Evolutionary conservation across 2,888 invertebrate species (phyloP), one percentile per base, ranked within the genome.

Genomic region (Plagiodera versicolora): DNA sequence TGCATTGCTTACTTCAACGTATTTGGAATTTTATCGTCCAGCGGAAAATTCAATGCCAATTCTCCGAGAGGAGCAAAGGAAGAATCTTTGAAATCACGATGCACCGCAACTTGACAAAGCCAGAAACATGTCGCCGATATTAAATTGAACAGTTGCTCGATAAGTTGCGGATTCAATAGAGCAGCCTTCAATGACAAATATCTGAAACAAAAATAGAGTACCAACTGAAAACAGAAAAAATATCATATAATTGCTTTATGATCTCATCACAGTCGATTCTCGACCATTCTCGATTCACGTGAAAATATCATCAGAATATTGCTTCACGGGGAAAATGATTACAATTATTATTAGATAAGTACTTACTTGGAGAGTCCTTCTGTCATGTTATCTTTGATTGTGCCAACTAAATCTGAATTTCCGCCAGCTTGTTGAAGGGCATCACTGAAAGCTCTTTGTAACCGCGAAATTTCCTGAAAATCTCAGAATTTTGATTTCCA

Each of bases 71-170:
- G 92, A 1, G 89, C 87, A 77, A 86, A 91, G 70, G 80, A 82
- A 1, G 66, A 57, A 20, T 79, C 75, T 19, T 60, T 73, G 32
- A 76, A 75, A 1, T 80, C 76, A 0, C 79, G 70, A 20, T 88
- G 81, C 14, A 88, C 75, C 0, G 91, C 89, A n/a, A 95, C 86
- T 77, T 95, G 94, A 51, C 89, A 86, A 32, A 97, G 79, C 95
- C 95, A 97, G 54, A 87, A 86, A 52, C 93, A 88, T 0, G 95
- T 90, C 11, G 90, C 89, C 16, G 93, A 89, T 72, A 90, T 88
- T 70, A 97, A 89, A 61, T 89, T 86, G 66, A 91, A 84, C 65
- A 92, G 79, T 70, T 88, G 84, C 19, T 86, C 85, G 63, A 94
- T 79, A 78, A 89, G 86, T 16, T 87, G 85, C 0, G 91, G 91